These are phyloP conservation scores for Pelecanoides urinatrix DNA, from an alignment of 2,113 vertebrate genomes.

Conservation along the genomic window DNA sequence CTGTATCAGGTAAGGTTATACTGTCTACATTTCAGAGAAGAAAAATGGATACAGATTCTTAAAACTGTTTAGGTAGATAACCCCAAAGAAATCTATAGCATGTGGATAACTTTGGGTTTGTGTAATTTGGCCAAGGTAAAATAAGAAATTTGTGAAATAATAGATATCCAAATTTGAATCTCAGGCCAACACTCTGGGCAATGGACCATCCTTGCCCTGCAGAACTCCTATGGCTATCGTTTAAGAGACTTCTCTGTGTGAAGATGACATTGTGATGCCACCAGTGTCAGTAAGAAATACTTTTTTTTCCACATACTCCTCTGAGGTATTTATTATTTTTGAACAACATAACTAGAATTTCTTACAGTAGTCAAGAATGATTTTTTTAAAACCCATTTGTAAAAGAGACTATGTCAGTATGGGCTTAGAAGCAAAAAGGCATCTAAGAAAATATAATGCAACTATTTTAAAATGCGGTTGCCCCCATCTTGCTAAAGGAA, in stretches of 20 bases:
- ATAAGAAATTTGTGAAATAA: not conserved
- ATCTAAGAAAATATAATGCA: not conserved
- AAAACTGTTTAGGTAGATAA: not conserved
- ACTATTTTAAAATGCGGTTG: not conserved
- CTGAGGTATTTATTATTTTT: not conserved
- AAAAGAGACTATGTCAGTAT: not conserved
- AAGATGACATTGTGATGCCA: not conserved
- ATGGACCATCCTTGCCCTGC: not conserved
- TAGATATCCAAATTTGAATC: not conserved
- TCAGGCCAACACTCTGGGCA: not conserved
- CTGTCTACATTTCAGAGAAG: not conserved
- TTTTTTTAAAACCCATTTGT: not conserved
- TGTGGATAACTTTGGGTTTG: not conserved
- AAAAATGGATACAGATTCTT: not conserved
- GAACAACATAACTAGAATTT: not conserved
- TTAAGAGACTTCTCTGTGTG: not conserved
- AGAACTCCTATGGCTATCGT: not conserved
- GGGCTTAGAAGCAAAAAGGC: not conserved
- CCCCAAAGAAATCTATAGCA: not conserved
- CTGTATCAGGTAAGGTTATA: rapidly evolving
- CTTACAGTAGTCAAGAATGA: not conserved
- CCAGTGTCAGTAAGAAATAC: not conserved
- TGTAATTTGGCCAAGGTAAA: not conserved
- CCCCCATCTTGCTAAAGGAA: not conserved
- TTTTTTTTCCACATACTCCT: not conserved